Base-by-base conservation (phyloP, 2,797 vertebrate species). In the Diceros bicornis region DNA sequence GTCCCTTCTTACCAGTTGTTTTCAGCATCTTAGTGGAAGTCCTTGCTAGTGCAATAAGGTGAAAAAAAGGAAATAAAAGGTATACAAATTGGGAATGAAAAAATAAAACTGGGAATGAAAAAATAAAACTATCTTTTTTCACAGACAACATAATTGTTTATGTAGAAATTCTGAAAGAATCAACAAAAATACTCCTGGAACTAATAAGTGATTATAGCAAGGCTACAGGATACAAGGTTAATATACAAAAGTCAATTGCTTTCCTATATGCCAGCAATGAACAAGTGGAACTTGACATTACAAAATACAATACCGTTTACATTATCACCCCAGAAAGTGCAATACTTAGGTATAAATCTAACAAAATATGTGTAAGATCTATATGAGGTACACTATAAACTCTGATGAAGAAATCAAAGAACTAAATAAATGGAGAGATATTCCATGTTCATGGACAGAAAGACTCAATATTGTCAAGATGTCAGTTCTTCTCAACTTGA, bases 91-190 rank as follows among this genome's bases (percentile, higher is more conserved):
- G 25, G 14, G 59, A 82, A 88, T 20, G 37, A 59, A 50, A 20
- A 59, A 59, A 12, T 59, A 87, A 82, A 74, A 69, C 16, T 57
- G 25, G 14, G 59, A 82, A 88, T 20, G 37, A 59, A 50, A 20
- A 59, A 59, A 12, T 59, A 87, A 82, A 74, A 69, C 16, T 57
- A 6, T 81, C 9, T 34, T 79, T 82, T 18, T 95, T 82, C 59
- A 86, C 21, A 74, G 83, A n/a, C 47, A 59, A 74, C 69, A 50
- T 75, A 37, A 64, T 88, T 14, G 59, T 74, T 81, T 87, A 72
- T 79, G 41, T 79, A 55, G 64, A 86, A 86, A 95, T 75, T 59
- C 20, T 59, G 37, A 66, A 95, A 92, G 25, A 82, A 88, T 66
- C 32, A 82, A 82, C 37, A 66, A 77, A 88, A 64, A 50, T 82